A percentile compares a stretch with the other conserved stretches of the same genome.
phyloP scores from a whole-genome alignment of 2,113 vertebrate genomes.

The Ptilonorhynchus violaceus region DNA sequence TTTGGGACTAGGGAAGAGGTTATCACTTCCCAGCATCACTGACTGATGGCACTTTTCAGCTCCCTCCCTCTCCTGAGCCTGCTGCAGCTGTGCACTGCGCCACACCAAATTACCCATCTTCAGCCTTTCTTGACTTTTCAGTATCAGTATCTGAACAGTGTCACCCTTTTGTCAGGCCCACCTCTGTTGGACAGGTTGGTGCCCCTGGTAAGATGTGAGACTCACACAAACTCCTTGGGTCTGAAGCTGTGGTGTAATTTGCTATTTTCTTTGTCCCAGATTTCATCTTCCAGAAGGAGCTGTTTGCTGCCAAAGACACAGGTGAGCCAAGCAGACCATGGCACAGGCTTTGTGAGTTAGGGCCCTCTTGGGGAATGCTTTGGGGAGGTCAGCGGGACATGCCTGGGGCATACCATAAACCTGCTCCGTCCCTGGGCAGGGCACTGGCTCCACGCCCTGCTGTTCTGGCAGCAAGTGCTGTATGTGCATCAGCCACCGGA shows the following conservation, averaged over 20 bases:
- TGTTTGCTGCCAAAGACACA: conserved; percentile 17
- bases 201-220: not conserved
- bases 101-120: not conserved
- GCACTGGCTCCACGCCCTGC: rapidly evolving
- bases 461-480: not conserved
- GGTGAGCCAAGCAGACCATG: rapidly evolving
- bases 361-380: not conserved
- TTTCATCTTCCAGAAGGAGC: conserved; percentile 41
- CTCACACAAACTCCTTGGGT: not conserved
- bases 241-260: not conserved
- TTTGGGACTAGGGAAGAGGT: not conserved
- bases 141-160: not conserved
- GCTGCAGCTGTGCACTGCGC: not conserved
- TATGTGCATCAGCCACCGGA: rapidly evolving
- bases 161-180: not conserved
- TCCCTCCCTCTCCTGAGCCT: not conserved
- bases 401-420: not conserved
- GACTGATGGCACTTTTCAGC: not conserved
- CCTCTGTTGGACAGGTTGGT: not conserved
- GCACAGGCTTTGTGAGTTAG: rapidly evolving
- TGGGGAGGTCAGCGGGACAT: not conserved
- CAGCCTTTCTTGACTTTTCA: not conserved
- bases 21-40: not conserved
- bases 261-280: conserved; percentile 1
- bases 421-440: not conserved